phyloP scores from a whole-genome alignment of 2,113 vertebrate species.

The Onychostoma macrolepis region DNA sequence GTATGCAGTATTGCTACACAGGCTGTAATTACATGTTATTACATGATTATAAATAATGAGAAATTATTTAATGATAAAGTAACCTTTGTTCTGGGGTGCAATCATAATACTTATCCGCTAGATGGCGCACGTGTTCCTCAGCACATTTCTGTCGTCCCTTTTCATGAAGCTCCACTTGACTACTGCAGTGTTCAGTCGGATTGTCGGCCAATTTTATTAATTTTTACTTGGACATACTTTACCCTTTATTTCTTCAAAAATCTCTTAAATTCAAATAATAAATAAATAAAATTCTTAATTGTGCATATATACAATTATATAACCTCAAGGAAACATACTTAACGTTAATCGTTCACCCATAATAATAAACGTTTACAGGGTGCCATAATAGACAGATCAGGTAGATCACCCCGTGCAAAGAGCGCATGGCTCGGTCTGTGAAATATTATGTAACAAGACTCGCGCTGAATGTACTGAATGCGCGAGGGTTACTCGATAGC shows the following conservation, averaged over 20 bases:
- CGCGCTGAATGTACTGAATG: conserved; percentile 57
- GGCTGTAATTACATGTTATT: neutral
- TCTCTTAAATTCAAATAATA: neutral
- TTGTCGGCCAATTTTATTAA: neutral
- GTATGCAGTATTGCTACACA: neutral
- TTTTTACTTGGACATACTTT: neutral
- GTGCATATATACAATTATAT: too few relatives aligned
- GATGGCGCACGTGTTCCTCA: conserved; percentile 18
- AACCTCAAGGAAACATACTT: neutral
- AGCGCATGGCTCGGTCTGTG: neutral
- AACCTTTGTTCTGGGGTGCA: neutral
- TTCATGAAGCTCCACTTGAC: neutral
- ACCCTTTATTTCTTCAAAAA: neutral
- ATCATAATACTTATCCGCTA: neutral
- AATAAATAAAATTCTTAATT: neutral
- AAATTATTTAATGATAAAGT: neutral
- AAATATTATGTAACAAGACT: conserved; percentile 50
- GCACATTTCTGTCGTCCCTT: neutral
- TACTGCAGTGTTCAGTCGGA: neutral
- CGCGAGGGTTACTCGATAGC: conserved; percentile 42
- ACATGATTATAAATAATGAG: neutral
- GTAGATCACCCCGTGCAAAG: neutral
- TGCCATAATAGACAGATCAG: neutral
- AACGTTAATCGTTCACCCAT: neutral
- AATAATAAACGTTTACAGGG: neutral